These are phyloP conservation scores for Drosophila repleta DNA, from an alignment of 1,140 invertebrate species.

Conservation along the genomic window DNA sequence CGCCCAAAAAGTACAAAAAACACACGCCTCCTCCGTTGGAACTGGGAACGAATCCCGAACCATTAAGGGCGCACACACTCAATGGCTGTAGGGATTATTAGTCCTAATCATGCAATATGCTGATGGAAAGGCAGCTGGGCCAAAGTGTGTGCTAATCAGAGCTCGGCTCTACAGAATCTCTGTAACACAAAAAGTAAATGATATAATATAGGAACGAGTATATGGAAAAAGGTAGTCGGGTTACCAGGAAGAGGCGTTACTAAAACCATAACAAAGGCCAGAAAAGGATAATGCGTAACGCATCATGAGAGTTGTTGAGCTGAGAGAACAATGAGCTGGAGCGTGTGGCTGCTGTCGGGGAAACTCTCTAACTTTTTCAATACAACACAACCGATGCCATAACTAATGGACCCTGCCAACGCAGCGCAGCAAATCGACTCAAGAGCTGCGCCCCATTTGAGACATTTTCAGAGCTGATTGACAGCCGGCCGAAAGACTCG, in stretches of 20 bases:
- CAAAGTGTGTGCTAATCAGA: conserved; percentile 56
- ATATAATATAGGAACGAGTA: not conserved
- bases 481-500: conserved; percentile 32
- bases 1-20: conserved; percentile 2
- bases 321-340: conserved; percentile 34
- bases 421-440: conserved; percentile 64
- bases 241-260: conserved; percentile 77
- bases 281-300: conserved; percentile 72
- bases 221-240: conserved; percentile 58
- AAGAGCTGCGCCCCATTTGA: conserved; percentile 42
- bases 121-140: conserved; percentile 32
- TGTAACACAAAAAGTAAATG: conserved; percentile 47
- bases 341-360: conserved; percentile 16
- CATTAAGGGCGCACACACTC: conserved; percentile 60
- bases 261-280: conserved; percentile 62
- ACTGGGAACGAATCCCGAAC: conserved; percentile 36
- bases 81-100: conserved; percentile 61
- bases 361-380: not conserved
- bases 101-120: conserved; percentile 67
- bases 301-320: conserved; percentile 46
- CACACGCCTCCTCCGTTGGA: conserved; percentile 17
- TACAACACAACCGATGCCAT: conserved; percentile 3
- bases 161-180: conserved; percentile 57
- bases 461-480: conserved; percentile 38
- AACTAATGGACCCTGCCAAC: conserved; percentile 43